Percentiles rank a stretch among this genome's conserved stretches.
phyloP scores from a whole-genome alignment of 2,113 vertebrate species.

The Sapajus apella region DNA sequence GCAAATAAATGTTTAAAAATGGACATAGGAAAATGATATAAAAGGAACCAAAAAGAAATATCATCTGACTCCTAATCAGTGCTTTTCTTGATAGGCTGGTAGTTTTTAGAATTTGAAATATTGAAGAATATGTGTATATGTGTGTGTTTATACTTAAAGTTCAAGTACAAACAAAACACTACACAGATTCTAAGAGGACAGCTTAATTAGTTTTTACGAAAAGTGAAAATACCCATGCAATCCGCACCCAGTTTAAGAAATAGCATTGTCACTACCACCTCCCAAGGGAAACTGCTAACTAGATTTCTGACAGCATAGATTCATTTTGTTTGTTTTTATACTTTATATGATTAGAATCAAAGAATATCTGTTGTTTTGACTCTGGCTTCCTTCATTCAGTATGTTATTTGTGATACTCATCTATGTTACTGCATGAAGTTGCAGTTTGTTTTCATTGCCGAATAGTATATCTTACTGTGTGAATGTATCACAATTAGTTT shows the following conservation, averaged over 20 bases:
- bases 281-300: background rate
- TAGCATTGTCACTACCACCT: background rate
- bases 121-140: background rate
- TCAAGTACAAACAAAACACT: background rate
- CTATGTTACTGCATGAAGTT: background rate
- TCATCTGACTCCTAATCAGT: background rate
- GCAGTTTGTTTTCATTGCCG: background rate
- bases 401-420: background rate
- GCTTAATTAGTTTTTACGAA: background rate
- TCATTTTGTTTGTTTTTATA: background rate
- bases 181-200: background rate
- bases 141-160: background rate
- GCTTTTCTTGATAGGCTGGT: background rate
- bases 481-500: background rate
- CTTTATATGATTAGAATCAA: background rate
- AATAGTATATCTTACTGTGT: background rate
- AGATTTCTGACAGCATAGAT: background rate
- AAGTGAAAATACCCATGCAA: background rate
- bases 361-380: background rate
- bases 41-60: background rate
- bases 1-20: slow-evolving; percentile 20
- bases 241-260: background rate
- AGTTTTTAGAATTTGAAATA: background rate
- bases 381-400: background rate
- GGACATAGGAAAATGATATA: background rate